These are phyloP conservation scores for Luidia sarsii DNA, from an alignment of 53 echinoderm and acorn worm genomes.

Conservation along the genomic window DNA sequence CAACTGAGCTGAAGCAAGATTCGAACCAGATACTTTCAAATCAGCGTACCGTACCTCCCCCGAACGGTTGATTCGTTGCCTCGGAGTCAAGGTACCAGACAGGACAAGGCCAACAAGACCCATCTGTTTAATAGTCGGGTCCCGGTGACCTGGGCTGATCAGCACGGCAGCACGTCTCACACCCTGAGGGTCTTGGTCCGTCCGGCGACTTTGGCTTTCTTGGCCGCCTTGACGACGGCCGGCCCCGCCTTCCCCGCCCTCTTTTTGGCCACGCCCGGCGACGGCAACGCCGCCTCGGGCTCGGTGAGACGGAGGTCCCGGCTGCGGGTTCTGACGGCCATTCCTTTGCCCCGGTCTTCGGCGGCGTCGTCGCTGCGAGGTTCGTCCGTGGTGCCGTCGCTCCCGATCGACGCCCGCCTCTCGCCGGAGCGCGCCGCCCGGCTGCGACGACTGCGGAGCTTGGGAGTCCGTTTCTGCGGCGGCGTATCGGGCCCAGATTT, in stretches of 20 bases:
- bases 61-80: too few species aligned
- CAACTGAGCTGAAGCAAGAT: too few species aligned
- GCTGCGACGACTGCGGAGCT: not conserved
- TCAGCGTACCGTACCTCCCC: too few species aligned
- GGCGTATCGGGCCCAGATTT: not conserved
- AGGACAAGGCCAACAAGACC: too few species aligned
- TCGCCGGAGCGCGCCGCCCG: not conserved
- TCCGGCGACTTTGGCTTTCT: conserved; percentile 34
- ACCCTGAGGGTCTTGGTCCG: conserved; percentile 3
- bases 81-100: too few species aligned
- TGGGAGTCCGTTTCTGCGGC: conserved; percentile 23
- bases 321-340: conserved; percentile 12
- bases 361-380: conserved; percentile 9
- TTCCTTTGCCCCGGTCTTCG: too few species aligned
- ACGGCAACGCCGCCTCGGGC: conserved; percentile 15
- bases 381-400: conserved; percentile 18
- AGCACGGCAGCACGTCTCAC: too few species aligned
- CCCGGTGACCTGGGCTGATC: too few species aligned
- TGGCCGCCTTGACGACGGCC: conserved; percentile 16
- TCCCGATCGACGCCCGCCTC: conserved; percentile 20
- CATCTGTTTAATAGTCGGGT: too few species aligned
- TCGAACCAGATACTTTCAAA: too few species aligned
- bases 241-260: not conserved
- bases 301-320: not conserved
- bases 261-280: not conserved